Evolutionary conservation across 30 jellyfish, hydroid and myxozoan genomes (phyloP).

Genomic region (Catostylus mosaicus): DNA sequence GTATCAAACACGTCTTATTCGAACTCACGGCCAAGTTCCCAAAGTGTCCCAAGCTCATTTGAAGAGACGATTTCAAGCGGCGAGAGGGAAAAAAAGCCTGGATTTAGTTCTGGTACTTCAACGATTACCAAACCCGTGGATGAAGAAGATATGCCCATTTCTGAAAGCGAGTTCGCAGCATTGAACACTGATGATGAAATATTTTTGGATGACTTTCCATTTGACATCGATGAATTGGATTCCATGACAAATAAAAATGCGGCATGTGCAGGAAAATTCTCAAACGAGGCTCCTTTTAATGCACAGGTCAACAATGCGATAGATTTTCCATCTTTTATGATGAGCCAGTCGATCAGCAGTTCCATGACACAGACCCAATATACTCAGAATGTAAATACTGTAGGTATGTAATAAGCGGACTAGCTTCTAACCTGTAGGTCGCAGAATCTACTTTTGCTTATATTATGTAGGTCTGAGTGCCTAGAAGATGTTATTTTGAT

Average conservation of each 20-base stretch:
- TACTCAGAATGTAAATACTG: not conserved
- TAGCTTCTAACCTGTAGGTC: too few species aligned
- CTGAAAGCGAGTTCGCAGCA: not conserved
- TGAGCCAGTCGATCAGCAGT: not conserved
- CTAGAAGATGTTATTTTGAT: too few species aligned
- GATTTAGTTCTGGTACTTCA: not conserved
- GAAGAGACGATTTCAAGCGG: not conserved
- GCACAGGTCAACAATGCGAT: too few species aligned
- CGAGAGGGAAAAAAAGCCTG: not conserved
- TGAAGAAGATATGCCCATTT: not conserved
- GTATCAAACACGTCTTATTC: not conserved
- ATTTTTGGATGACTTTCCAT: not conserved
- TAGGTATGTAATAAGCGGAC: not conserved
- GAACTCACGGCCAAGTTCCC: not conserved
- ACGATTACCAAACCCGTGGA: not conserved
- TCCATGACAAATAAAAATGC: not conserved
- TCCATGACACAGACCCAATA: not conserved
- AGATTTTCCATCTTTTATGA: not conserved
- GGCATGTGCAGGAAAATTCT: too few species aligned
- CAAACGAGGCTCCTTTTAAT: too few species aligned
- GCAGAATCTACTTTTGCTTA: too few species aligned
- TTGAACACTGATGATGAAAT: not conserved
- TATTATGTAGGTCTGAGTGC: too few species aligned
- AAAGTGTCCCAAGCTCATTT: not conserved
- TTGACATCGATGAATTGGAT: not conserved